Evolutionary conservation across 2,113 vertebrate genomes (phyloP), one percentile per base, ranked within the genome.

Genomic region (Archocentrus centrarchus): DNA sequence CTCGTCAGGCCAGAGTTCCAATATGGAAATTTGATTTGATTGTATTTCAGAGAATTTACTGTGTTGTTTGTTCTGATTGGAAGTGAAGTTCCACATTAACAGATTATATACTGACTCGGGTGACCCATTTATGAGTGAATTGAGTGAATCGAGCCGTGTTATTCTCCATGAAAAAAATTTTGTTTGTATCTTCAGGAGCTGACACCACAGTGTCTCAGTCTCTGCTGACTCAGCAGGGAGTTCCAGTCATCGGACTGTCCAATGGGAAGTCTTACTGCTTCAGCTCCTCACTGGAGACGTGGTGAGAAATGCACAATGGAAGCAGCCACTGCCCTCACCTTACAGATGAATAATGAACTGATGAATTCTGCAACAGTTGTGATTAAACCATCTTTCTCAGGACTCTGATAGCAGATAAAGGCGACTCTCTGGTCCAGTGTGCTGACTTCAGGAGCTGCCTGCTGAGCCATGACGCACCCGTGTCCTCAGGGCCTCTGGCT

Each of bases 261-360:
- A 98, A 97, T 53, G 98, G 98, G 75, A 99, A 98, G 94, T 97
- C 97, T 0, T 99, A 97, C 93, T 99, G 98, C 93, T 99, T 98
- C 94, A 99, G 96, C 92, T 93, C 97, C 2, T 96, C 97, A 4
- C 95, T 99, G 75, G 97, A 97, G 91, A 93, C 91, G 0, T 94
- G 93, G 94, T 95, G 80, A 93, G 90, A 78, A 24, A 3, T 4
- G 30, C 27, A 35, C 27, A 50, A 0, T 0, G 0, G 27, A 55
- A 53, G 47, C 32, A 55, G 44, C 32, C 66, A 5, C 0, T 70
- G 10, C 11, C 13, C 22, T 55, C 27, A 0, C n/a, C 18, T 57
- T 57, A n/a, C 27, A 55, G 27, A 32, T 55, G 0, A 5, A n/a
- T 35, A 20, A 3, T 0, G 10, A 53, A 20, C 0, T 30, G 0